A percentile compares a stretch with the other conserved stretches of the same genome.
Evolutionary conservation across 2,888 invertebrate species (phyloP).

Genomic region (Rhodophaea formosa): DNA sequence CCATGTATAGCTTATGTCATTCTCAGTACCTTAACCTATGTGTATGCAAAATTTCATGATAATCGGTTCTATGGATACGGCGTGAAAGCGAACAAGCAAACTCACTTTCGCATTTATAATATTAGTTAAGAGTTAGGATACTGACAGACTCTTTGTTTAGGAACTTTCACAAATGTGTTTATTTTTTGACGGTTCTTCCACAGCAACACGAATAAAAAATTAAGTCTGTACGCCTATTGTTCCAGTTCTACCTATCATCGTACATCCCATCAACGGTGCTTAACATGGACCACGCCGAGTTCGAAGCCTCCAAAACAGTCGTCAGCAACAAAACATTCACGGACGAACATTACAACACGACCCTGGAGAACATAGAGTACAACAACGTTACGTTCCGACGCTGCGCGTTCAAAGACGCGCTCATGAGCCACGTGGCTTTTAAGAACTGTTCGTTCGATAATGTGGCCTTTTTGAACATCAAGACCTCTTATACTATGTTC

Average conservation of each 20-base stretch:
- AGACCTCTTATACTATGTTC: constrained; percentile 86
- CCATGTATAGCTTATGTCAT: no score
- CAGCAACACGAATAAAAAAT: no score
- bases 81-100: no score
- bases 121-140: constrained; percentile 10
- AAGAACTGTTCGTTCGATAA: constrained; percentile 85
- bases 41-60: no score
- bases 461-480: constrained; percentile 86
- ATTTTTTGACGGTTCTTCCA: no score
- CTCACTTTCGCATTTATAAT: no score
- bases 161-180: no score
- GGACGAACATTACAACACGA: constrained; percentile 77
- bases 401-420: constrained; percentile 84
- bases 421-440: constrained; percentile 87
- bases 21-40: no score
- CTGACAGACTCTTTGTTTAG: no score
- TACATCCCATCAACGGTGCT: constrained; percentile 76
- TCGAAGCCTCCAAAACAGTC: constrained; percentile 50
- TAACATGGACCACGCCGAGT: constrained; percentile 57
- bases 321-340: constrained; percentile 55
- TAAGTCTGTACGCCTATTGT: no score
- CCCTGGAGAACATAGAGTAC: constrained; percentile 83
- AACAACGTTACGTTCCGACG: constrained; percentile 81
- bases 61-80: no score
- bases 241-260: constrained; percentile 77